phyloP scores from a whole-genome alignment of 2,113 vertebrate species.

The Rhinolophus ferrumequinum region DNA sequence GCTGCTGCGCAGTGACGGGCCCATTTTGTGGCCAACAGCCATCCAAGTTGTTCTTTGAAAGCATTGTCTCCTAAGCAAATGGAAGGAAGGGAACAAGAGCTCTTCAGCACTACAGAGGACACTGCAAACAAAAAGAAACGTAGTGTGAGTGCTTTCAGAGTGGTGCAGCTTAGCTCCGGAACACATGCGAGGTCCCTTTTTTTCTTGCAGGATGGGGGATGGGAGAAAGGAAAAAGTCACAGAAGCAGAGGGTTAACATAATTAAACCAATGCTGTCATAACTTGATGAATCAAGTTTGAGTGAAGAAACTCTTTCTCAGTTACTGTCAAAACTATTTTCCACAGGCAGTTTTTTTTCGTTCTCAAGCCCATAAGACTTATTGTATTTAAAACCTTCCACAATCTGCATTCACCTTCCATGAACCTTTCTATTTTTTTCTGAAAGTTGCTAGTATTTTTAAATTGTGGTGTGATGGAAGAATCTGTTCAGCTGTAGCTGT shows the following conservation, averaged over 20 bases:
- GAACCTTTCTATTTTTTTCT: not conserved
- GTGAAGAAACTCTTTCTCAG: not conserved
- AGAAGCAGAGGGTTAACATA: not conserved
- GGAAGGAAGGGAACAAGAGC: not conserved
- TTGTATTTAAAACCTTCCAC: not conserved
- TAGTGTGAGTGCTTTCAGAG: not conserved
- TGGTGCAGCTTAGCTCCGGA: not conserved
- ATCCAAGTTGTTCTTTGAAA: constrained; percentile 54
- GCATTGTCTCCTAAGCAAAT: constrained; percentile 41
- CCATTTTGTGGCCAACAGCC: constrained; percentile 15
- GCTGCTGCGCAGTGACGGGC: constrained; percentile 20
- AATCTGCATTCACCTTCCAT: not conserved
- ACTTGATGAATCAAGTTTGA: not conserved
- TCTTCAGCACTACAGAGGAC: not conserved
- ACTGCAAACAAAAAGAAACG: not conserved
- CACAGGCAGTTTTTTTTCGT: not conserved
- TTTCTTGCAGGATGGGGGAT: not conserved
- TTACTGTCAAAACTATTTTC: constrained; percentile 49
- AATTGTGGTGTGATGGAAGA: not conserved
- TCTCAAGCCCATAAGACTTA: not conserved
- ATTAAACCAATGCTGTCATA: not conserved
- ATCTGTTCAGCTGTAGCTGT: not conserved
- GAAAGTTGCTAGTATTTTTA: constrained; percentile 25
- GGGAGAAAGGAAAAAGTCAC: not conserved
- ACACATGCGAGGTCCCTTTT: not conserved